Evolutionary conservation across 2,797 vertebrate species (phyloP), one percentile per base, ranked within the genome.

Genomic region (Sebastes jordani): DNA sequence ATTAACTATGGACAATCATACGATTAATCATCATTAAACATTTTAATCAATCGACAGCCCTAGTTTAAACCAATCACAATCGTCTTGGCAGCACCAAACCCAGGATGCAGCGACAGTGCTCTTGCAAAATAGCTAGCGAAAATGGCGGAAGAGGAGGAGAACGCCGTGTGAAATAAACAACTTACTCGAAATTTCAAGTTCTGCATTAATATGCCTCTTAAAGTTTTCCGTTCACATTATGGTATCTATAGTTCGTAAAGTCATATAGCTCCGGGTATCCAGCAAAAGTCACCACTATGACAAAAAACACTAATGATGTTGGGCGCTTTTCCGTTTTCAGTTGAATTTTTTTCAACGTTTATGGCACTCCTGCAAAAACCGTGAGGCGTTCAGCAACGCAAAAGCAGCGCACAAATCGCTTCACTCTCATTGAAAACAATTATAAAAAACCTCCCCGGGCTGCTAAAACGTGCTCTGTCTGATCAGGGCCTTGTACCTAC

Each of bases 321-420:
- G 18, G 46, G 18, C 0, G 0, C 46, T 52, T 52, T 52, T 52
- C 46, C 2, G 18, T n/a, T 52, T 52, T n/a, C 0, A 52, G 18
- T 52, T 52, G 18, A 4, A 52, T 52, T 52, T 49, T 49, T 49
- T 52, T 52, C 7, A 52, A 52, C 18, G 8, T 52, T 52, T 0
- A 52, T 20, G 46, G 18, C 18, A 8, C 42, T 49, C 42, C 42
- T 49, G 42, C 42, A 49, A 49, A 49, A 46, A 46, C 0, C 42
- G 16, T 0, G 0, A 46, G 42, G 16, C 7, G 46, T 49, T 49
- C 46, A 52, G 18, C 46, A 52, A 52, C 2, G 2, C 46, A 52
- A 52, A 52, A 52, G 46, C 18, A 49, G 42, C 3, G 7, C 2
- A 9, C 46, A 52, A 52, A n/a, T n/a, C 8, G 8, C 46, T 52